These are phyloP conservation scores for Clarias magur DNA, from an alignment of 2,113 vertebrate genomes.

Conservation along the genomic window DNA sequence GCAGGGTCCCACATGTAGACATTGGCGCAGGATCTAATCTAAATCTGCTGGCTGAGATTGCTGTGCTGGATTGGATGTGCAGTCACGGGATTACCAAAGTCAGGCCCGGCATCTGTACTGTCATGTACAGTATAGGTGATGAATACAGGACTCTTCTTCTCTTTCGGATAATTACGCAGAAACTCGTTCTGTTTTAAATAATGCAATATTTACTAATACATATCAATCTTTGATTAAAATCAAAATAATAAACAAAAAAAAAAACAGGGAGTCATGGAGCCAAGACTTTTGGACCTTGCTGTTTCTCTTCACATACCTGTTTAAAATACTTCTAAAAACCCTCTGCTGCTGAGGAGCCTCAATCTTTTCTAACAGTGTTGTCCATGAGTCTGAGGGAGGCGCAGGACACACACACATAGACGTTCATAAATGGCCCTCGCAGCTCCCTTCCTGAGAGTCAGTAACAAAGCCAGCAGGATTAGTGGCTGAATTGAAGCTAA, in stretches of 20 bases:
- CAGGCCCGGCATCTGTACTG: background rate
- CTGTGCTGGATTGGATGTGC: no score
- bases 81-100: background rate
- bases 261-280: background rate
- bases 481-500: slow-evolving; percentile 68
- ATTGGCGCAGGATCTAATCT: no score
- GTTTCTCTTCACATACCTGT: background rate
- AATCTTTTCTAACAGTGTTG: slow-evolving; percentile 37
- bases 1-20: background rate
- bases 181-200: background rate
- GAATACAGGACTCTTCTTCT: background rate
- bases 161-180: background rate
- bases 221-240: background rate
- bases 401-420: background rate
- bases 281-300: background rate
- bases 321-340: background rate
- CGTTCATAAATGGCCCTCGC: slow-evolving; percentile 34
- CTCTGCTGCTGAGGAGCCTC: slow-evolving; percentile 1
- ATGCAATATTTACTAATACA: background rate
- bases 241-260: background rate
- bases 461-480: slow-evolving; percentile 72
- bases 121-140: background rate
- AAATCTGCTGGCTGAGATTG: background rate
- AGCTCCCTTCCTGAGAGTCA: slow-evolving; percentile 66
- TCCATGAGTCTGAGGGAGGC: background rate